Conservation (phyloP, 2,797 vertebrate genomes). For the Ibycter americanus region DNA sequence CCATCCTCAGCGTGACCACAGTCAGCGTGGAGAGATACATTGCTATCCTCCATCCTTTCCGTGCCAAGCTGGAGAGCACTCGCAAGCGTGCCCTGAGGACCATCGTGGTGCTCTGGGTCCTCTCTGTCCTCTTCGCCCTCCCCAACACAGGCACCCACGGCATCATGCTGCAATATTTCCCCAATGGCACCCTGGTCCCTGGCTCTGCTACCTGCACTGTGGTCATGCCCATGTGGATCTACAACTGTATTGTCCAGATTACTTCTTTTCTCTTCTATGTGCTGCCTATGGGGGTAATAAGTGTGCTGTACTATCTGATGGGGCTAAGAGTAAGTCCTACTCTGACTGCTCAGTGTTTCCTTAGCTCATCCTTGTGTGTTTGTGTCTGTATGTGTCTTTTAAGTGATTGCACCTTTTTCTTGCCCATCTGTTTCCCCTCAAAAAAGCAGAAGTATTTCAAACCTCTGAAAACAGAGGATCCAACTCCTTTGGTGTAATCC, state of each 20-base stretch:
- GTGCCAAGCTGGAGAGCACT: constrained; percentile 74
- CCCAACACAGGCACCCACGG: constrained; percentile 78
- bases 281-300: constrained; percentile 79
- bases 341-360: background rate
- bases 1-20: constrained; percentile 76
- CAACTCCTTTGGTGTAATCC: background rate
- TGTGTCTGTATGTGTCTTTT: background rate
- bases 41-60: constrained; percentile 76
- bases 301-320: constrained; percentile 81
- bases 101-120: constrained; percentile 70
- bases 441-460: background rate
- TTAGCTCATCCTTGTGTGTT: background rate
- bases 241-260: constrained; percentile 78
- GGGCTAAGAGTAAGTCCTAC: constrained; percentile 78
- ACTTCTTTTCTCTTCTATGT: constrained; percentile 80
- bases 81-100: constrained; percentile 71
- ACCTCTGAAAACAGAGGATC: background rate
- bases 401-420: background rate
- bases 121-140: constrained; percentile 76
- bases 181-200: constrained; percentile 74
- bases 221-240: constrained; percentile 78
- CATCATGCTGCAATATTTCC: constrained; percentile 73
- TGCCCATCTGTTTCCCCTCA: accelerated
- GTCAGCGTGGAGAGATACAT: constrained; percentile 79
- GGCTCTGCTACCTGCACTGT: constrained; percentile 77